A percentile compares a stretch with the other conserved stretches of the same genome.
These are phyloP conservation scores for Tuberolachnus salignus DNA, from an alignment of 2,888 invertebrate species.

Conservation along the genomic window DNA sequence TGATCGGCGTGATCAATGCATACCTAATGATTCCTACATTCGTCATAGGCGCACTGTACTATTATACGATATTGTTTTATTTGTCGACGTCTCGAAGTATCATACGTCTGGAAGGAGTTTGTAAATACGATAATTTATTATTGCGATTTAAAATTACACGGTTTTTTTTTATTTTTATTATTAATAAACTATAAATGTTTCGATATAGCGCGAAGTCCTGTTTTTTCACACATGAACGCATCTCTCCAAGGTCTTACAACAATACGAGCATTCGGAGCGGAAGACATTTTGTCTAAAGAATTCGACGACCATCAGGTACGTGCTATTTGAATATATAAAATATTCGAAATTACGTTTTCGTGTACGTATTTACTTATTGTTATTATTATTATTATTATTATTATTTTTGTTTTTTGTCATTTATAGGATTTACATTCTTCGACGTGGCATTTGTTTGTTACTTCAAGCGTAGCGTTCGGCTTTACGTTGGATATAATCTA, in stretches of 20 bases:
- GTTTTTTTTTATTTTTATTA: not conserved
- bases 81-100: constrained; percentile 74
- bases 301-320: constrained; percentile 77
- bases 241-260: constrained; percentile 89
- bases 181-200: not conserved
- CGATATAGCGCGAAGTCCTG: constrained; percentile 84
- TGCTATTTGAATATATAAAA: constrained; percentile 62
- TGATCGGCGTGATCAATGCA: constrained; percentile 67
- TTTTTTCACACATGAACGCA: constrained; percentile 89
- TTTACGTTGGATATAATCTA: constrained; percentile 91
- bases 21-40: constrained; percentile 64
- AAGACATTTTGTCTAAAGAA: constrained; percentile 76
- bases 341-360: constrained; percentile 61
- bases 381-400: too few relatives aligned
- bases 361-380: not conserved
- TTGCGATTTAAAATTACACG: too few relatives aligned
- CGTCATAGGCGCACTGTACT: constrained; percentile 69
- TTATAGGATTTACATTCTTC: constrained; percentile 66
- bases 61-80: constrained; percentile 70
- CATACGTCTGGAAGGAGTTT: constrained; percentile 71
- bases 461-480: constrained; percentile 89
- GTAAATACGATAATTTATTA: constrained; percentile 63
- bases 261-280: constrained; percentile 85
- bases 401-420: too few relatives aligned
- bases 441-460: constrained; percentile 88